Evolutionary conservation across 2,113 vertebrate species (phyloP).

Genomic region (Istiophorus platypterus): DNA sequence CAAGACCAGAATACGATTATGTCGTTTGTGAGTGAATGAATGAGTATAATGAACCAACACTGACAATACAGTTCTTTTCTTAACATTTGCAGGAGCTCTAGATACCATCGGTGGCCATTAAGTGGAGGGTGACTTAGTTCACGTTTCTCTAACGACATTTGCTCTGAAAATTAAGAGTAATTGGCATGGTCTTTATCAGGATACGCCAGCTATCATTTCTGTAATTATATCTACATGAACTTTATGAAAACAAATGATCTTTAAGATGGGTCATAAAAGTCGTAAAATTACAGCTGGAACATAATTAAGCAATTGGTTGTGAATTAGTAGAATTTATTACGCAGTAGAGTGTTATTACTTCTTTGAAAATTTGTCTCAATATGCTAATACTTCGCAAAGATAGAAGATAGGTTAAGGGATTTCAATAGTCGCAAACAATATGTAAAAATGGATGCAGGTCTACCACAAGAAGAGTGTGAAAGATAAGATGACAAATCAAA

Average conservation of each 20-base stretch:
- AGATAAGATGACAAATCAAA: too few species aligned
- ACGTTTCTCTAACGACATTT: neutral
- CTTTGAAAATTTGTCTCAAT: neutral
- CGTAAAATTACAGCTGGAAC: neutral
- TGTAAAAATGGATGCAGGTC: neutral
- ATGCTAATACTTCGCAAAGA: neutral
- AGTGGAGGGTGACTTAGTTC: neutral
- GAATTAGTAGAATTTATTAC: neutral
- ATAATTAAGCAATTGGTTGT: neutral
- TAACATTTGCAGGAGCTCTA: neutral
- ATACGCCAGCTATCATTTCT: neutral
- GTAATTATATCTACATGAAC: neutral
- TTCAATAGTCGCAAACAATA: neutral
- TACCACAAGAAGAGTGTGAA: too few species aligned
- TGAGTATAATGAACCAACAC: neutral
- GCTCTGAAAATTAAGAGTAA: constrained; percentile 17
- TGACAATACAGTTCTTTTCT: too few species aligned
- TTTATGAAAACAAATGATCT: neutral
- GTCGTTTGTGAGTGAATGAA: neutral
- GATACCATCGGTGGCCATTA: neutral
- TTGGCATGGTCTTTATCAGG: neutral
- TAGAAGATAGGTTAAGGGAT: neutral
- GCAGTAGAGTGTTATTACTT: too few species aligned
- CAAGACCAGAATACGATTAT: neutral
- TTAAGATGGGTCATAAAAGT: neutral